Conservation (phyloP, 1,140 invertebrate species). For the Drosophila oshimai region DNA sequence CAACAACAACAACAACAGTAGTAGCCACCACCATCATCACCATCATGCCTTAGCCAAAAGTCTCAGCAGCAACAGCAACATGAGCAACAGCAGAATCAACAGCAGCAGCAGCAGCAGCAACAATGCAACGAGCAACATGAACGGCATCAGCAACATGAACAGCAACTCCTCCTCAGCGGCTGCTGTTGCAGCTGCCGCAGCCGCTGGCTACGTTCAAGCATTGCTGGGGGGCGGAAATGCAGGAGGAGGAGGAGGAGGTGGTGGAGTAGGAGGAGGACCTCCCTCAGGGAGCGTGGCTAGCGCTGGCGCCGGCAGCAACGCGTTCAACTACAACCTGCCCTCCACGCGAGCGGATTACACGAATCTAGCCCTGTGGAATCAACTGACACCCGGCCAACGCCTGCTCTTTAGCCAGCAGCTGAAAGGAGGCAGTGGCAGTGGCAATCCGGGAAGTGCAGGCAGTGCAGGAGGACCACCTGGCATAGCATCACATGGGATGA, state of each 20-base stretch:
- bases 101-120: conserved; percentile 9
- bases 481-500: neutral
- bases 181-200: conserved; percentile 51
- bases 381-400: conserved; percentile 64
- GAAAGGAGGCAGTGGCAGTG: conserved; percentile 26
- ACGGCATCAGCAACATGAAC: neutral
- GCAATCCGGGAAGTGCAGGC: neutral
- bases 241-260: neutral
- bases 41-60: conserved; percentile 18
- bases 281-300: neutral
- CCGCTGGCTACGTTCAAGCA: conserved; percentile 56
- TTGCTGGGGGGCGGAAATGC: conserved; percentile 29
- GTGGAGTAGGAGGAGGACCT: neutral
- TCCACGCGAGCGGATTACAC: conserved; percentile 66
- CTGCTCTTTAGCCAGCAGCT: conserved; percentile 73
- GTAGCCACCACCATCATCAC: conserved; percentile 43
- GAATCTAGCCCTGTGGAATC: conserved; percentile 78
- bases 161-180: conserved; percentile 10
- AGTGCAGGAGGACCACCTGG: neutral
- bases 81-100: conserved; percentile 11
- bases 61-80: conserved; percentile 4
- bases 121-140: conserved; percentile 37
- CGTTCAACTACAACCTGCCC: conserved; percentile 74
- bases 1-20: conserved; percentile 21
- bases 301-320: neutral